Conservation (phyloP, 2,888 invertebrate genomes). For the Ectropis crepuscularia region DNA sequence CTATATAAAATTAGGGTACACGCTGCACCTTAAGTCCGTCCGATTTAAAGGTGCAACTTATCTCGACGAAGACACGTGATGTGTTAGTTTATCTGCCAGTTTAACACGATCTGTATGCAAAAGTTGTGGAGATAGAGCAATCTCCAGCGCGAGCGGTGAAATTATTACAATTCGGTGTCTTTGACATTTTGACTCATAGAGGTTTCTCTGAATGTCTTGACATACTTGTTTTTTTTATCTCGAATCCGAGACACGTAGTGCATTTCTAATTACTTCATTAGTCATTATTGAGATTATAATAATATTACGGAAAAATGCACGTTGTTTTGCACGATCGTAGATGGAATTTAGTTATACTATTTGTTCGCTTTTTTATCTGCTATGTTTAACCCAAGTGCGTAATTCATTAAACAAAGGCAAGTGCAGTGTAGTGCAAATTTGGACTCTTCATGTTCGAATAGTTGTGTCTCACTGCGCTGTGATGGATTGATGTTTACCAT, state of each 20-base stretch:
- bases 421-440: too few species aligned
- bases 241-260: conserved; percentile 6
- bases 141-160: conserved; percentile 32
- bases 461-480: too few species aligned
- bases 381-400: too few species aligned
- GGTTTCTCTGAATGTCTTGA: conserved; percentile 13
- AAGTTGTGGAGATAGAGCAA: conserved; percentile 30
- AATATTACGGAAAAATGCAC: conserved; percentile 1
- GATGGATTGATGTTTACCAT: too few species aligned
- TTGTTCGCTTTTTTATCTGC: too few species aligned
- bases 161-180: conserved; percentile 25
- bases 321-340: too few species aligned
- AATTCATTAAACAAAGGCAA: too few species aligned
- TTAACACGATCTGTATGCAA: conserved; percentile 49
- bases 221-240: background rate
- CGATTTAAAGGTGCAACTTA: too few species aligned
- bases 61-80: conserved; percentile 48
- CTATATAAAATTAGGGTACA: too few species aligned
- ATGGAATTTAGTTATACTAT: too few species aligned
- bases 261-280: conserved; percentile 2
- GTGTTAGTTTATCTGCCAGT: conserved; percentile 50
- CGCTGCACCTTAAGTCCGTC: too few species aligned
- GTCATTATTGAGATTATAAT: conserved; percentile 9
- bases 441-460: too few species aligned
- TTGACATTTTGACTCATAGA: conserved; percentile 23